These are phyloP conservation scores for Coptodon rendalli DNA, from an alignment of 2,113 vertebrate genomes.

Conservation along the genomic window DNA sequence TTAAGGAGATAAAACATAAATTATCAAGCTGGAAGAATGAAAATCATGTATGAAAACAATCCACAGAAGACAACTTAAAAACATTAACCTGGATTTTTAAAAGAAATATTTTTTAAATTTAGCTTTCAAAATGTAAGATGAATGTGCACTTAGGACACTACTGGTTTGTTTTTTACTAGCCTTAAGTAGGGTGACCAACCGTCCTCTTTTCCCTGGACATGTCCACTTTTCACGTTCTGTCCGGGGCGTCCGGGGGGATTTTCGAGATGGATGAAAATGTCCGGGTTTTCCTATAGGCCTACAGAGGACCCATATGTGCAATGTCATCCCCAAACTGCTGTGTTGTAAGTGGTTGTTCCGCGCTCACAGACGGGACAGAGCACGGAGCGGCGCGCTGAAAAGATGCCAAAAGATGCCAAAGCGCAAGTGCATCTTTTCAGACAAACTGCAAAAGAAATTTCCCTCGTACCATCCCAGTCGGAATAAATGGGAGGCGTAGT, in stretches of 20 bases:
- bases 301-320: not conserved
- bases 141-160: not conserved
- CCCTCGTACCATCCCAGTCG: not conserved
- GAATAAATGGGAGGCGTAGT: not conserved
- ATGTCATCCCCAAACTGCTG: not conserved
- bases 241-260: not conserved
- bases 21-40: not conserved
- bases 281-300: not conserved
- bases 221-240: not conserved
- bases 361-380: not conserved
- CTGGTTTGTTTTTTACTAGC: not conserved
- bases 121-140: not conserved
- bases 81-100: not conserved
- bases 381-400: fast-evolving
- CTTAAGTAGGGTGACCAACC: not conserved
- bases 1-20: not conserved
- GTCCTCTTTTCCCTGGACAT: not conserved
- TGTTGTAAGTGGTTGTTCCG: not conserved
- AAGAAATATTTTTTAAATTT: not conserved
- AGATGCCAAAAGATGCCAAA: not conserved
- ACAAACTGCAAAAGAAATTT: not conserved
- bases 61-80: not conserved
- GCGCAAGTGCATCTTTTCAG: not conserved
- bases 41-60: not conserved
- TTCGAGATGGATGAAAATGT: not conserved